Evolutionary conservation across 2,888 invertebrate genomes (phyloP), one percentile per base, ranked within the genome.

Genomic region (Criorhina ranunculi): DNA sequence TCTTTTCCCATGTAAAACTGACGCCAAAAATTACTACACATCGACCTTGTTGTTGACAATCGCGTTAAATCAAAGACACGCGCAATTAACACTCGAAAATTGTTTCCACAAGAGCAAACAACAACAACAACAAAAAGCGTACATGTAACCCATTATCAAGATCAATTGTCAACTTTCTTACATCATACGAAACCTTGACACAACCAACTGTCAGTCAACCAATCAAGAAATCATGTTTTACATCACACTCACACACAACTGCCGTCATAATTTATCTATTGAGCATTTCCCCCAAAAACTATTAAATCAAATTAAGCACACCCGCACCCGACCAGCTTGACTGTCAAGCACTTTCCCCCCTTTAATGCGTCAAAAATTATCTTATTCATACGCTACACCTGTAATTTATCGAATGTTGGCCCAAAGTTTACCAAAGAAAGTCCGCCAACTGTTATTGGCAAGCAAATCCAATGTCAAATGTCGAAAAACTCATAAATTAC

Each of bases 391-490:
- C 15, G 29, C 53, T 42, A 11, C 31, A 60, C 60, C 29, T 42
- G 24, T 37, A 55, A 59, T 51, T 12, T 29, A 51, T 29, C 24
- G 49, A 7, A 9, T 53, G n/a, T 53, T 46, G 35, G 4, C 11
- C 6, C 7, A 55, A 5, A 46, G 35, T 33, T 35, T 17, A 44
- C 37, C 6, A 31, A 44, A 60, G 29, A 19, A 46, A 44, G 31
- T 9, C n/a, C 35, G 3, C 44, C 35, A 59, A 42, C 57, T 57
- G 57, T 57, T 35, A 31, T 42, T 62, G 42, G 29, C 5, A 46
- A 44, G 17, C 29, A 42, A 67, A 67, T 33, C 42, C 53, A 73
- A 73, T 72, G 73, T 73, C 62, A 73, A 62, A 62, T 62, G 73
- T 62, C 53, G 12, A 59, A 62, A 73, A 12, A 53, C 19, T 53